These are phyloP conservation scores for Heterodera carotae DNA, from an alignment of 1,140 invertebrate species.

Conservation along the genomic window DNA sequence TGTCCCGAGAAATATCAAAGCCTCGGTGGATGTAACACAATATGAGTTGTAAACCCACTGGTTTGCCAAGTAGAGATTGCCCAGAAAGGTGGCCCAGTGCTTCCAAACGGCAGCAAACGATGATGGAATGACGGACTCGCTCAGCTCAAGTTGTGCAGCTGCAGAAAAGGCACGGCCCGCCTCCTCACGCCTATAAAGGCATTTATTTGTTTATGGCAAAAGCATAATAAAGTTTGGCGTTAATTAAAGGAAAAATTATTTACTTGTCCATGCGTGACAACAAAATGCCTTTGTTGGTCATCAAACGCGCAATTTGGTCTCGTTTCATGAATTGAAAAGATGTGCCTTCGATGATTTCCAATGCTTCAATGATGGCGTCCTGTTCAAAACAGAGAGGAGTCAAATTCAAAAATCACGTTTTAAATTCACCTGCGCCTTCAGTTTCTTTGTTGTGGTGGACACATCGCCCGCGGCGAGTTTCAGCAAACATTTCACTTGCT, in stretches of 20 bases:
- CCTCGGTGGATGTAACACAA: no score
- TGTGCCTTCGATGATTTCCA: conserved; percentile 38
- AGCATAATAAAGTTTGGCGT: no score
- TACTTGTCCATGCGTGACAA: conserved; percentile 39
- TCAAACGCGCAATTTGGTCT: conserved; percentile 36
- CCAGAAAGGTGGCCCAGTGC: conserved; percentile 35
- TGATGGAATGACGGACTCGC: neutral
- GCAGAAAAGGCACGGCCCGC: conserved; percentile 39
- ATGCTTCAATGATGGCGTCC: conserved; percentile 29
- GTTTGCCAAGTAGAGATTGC: conserved; percentile 33
- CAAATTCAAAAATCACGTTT: no score
- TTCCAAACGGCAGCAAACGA: conserved; percentile 34
- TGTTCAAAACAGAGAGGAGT: conserved; percentile 3
- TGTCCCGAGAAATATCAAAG: no score
- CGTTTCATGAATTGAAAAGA: conserved; percentile 35
- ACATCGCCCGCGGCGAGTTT: conserved; percentile 29
- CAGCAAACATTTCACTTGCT: conserved; percentile 43
- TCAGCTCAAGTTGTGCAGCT: conserved; percentile 35
- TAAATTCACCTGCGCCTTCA: neutral
- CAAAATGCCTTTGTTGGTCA: conserved; percentile 39
- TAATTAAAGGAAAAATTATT: no score
- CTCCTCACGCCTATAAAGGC: conserved; percentile 32
- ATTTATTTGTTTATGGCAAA: conserved; percentile 13
- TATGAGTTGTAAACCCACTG: conserved; percentile 20
- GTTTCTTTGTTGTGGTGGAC: neutral